Conservation (phyloP, 1,140 invertebrate genomes). For the Papilio polyxenes region DNA sequence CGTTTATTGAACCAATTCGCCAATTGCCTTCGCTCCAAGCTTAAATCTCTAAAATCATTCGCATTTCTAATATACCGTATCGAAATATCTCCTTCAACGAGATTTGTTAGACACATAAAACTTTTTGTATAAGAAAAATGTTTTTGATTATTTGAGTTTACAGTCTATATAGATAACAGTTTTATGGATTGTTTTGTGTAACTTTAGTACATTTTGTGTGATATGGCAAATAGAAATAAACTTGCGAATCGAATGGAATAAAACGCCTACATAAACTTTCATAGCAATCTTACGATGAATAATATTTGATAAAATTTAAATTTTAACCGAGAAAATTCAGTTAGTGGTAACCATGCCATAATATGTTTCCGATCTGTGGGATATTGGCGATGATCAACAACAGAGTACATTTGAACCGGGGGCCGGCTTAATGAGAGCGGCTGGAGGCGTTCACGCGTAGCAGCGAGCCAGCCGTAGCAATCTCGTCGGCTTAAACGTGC, state of each 20-base stretch:
- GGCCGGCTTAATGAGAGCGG: conserved; percentile 70
- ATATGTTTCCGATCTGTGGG: conserved; percentile 49
- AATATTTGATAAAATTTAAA: not conserved
- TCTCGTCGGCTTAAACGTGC: conserved; percentile 64
- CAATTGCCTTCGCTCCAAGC: conserved; percentile 59
- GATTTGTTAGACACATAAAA: conserved; percentile 27
- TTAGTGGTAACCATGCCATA: not conserved
- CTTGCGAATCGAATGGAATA: conserved; percentile 6
- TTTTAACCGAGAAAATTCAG: not conserved
- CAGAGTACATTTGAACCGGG: conserved; percentile 54
- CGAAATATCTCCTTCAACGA: conserved; percentile 38
- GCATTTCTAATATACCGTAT: conserved; percentile 56
- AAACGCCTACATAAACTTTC: conserved; percentile 13
- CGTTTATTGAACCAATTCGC: conserved; percentile 69
- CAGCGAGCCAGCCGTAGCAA: conserved; percentile 69
- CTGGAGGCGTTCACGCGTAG: conserved; percentile 72
- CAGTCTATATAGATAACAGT: conserved; percentile 16
- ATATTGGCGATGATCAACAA: conserved; percentile 69
- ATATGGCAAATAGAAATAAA: not conserved
- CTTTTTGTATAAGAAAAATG: conserved; percentile 12
- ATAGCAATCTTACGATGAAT: not conserved
- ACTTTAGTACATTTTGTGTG: conserved; percentile 8
- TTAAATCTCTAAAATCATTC: conserved; percentile 53
- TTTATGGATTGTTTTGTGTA: conserved; percentile 18
- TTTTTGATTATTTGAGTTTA: conserved; percentile 19